A percentile compares a stretch with the other conserved stretches of the same genome.
Conservation (phyloP, 2,113 vertebrate species). For the Aix galericulata region DNA sequence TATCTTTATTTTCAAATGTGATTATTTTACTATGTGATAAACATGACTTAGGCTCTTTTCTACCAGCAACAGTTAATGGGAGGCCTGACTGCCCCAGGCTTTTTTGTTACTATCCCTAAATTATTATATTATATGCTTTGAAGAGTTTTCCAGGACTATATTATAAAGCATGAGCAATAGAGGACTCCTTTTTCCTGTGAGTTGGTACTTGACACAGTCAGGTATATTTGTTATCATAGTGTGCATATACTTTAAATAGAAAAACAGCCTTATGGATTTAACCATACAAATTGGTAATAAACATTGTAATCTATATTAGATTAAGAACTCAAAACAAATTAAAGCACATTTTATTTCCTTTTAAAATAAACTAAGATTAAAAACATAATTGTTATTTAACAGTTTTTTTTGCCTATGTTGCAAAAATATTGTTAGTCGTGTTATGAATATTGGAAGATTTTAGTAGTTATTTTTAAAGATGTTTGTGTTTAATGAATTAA, state of each 20-base stretch:
- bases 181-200: not conserved
- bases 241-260: not conserved
- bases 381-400: not conserved
- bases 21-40: not conserved
- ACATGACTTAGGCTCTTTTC: not conserved
- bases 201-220: not conserved
- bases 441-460: not conserved
- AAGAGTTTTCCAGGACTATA: not conserved
- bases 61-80: constrained; percentile 22
- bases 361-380: not conserved
- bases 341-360: not conserved
- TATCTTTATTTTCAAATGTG: constrained; percentile 4
- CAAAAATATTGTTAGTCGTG: not conserved
- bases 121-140: not conserved
- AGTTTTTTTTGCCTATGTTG: not conserved
- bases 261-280: not conserved
- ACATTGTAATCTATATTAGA: not conserved
- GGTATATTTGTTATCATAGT: not conserved
- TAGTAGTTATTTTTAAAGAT: constrained; percentile 19
- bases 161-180: not conserved
- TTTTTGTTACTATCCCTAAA: not conserved
- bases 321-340: not conserved
- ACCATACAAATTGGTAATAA: not conserved
- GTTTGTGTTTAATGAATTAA: too few species aligned
- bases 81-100: constrained; percentile 19